Evolutionary conservation across 1,140 invertebrate species (phyloP), one percentile per base, ranked within the genome.

Genomic region (Camponotus floridanus): DNA sequence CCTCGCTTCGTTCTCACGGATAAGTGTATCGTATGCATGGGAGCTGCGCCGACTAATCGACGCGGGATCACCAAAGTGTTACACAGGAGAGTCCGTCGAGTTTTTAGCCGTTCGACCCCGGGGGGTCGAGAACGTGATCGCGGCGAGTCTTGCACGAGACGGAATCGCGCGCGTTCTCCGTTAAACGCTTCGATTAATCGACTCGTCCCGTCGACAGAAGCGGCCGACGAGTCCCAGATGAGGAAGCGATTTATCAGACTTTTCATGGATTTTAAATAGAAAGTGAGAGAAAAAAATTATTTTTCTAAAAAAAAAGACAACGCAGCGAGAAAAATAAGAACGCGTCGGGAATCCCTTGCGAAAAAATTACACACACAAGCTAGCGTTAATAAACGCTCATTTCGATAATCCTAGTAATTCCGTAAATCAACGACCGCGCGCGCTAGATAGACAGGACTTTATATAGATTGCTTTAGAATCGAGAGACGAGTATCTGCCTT

Each of bases 111-210:
- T 48, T 55, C 39, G 65, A 73, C 21, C 59, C 13, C 8, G 7
- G 36, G 13, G n/a, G 84, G 76, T 86, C 76, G 59, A 33, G 55
- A 86, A 48, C 65, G 74, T 80, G 48, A 59, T 68, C 39, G 33
- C 61, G 26, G 26, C 51, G 65, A 45, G 33, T 39, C 73, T 73
- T 57, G 26, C 55, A 57, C 21, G 57, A 62, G 31, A 18, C 26
- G 45, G 59, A 64, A 26, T 78, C 76, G 59, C n/a, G 76, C 59
- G 26, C 45, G 76, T 65, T 78, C 36, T 48, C 26, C 76, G 45
- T 18, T 78, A 78, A 78, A 65, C 57, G 57, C 15, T 64, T 39
- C 61, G 61, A 78, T 78, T 65, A 65, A 78, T 78, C 39, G 76
- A 65, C 26, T 21, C 55, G 55, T 59, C n/a, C 8, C 48, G 6